These are phyloP conservation scores for Theropithecus gelada DNA, from an alignment of 2,113 vertebrate genomes.

Conservation along the genomic window DNA sequence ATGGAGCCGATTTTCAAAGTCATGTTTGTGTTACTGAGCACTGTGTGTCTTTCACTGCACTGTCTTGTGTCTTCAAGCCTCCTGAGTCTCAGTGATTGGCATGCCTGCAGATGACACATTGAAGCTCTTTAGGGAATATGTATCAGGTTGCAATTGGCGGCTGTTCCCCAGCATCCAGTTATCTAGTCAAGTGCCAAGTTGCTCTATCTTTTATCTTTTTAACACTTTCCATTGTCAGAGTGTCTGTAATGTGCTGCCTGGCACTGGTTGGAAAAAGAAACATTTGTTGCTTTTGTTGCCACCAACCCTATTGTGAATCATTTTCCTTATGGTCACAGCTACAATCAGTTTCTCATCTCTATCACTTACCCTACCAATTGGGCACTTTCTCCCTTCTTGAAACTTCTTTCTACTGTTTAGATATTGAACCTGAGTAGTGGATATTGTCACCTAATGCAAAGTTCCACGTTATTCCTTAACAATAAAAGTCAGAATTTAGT, in stretches of 20 bases:
- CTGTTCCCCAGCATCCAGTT: constrained; percentile 30
- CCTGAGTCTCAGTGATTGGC: not conserved
- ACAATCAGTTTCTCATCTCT: not conserved
- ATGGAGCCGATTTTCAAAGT: not conserved
- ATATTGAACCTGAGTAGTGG: not conserved
- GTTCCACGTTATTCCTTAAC: not conserved
- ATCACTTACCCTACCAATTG: not conserved
- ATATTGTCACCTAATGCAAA: not conserved
- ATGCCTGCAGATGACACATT: not conserved
- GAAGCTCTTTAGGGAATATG: not conserved
- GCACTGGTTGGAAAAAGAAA: constrained; percentile 43
- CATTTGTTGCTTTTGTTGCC: not conserved
- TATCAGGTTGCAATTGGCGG: constrained; percentile 20
- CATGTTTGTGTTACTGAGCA: not conserved
- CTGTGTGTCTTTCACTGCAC: not conserved
- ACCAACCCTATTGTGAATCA: not conserved
- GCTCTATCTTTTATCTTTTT: constrained; percentile 66
- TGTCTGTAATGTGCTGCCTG: constrained; percentile 51
- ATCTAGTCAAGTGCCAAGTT: constrained; percentile 59
- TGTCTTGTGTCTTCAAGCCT: not conserved
- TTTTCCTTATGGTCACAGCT: not conserved
- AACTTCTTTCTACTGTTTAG: not conserved
- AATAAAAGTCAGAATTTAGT: not conserved
- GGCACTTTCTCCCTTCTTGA: not conserved
- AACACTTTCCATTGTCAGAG: constrained; percentile 60